Base-by-base conservation (phyloP, 2,113 vertebrate species). In the Amblyornis subalaris region DNA sequence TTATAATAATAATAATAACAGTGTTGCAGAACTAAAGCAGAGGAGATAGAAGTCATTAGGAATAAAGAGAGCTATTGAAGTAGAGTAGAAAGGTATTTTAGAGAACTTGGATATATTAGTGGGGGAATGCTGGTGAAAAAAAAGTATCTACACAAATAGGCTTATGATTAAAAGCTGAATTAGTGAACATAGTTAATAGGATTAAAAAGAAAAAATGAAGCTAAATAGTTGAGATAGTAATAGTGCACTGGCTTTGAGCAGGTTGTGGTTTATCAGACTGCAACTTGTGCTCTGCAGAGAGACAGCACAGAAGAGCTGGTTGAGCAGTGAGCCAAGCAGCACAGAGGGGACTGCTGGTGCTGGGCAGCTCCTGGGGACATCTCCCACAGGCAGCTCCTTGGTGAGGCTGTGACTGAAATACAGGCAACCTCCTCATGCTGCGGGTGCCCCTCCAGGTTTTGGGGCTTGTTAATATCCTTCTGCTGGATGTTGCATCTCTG, bases 151-250 rank as follows among this genome's bases (percentile, higher is more conserved):
- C 55, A 57, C 71, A 94, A 95, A 90, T 93, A 94, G 42, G 53
- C 53, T 86, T 78, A 73, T 64, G 65, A 83, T 85, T 93, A 89
- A 89, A 93, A 78, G 85, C 65, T 91, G 69, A 93, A 95, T 87
- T 94, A 84, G 61, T 83, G 85, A 94, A 86, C 44, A 93, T 33
- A 75, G 53, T 62, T 85, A 94, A 96, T 85, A 93, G 54, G 93
- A 95, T 93, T 96, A 88, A 61, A 91, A 74, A 48, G 16, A 40
- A 92, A 94, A 95, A 90, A 82, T 1, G 29, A 88, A 74, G 58
- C 67, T 82, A 93, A 95, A 86, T 74, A 89, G 77, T 29, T 80
- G 61, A 94, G 84, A 78, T 58, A 75, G 51, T 45, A 93, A 72
- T 44, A 91, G 28, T 65, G 65, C 47, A 73, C 54, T 50, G n/a